Conservation (phyloP, 2,113 vertebrate species). For the Cephalopholis sonnerati region DNA sequence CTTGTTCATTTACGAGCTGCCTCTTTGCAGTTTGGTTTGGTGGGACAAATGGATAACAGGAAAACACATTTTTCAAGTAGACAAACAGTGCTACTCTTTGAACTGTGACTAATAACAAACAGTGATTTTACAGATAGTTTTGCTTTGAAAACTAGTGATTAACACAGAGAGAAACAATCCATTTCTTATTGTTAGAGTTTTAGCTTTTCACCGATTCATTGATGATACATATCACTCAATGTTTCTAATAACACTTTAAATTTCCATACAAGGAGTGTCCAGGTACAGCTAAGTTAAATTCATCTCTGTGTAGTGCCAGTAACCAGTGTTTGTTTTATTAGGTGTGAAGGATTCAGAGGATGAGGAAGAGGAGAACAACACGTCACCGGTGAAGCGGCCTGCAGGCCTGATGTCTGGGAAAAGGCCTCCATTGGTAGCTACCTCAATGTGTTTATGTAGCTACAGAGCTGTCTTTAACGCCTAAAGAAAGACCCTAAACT, state of each 20-base stretch:
- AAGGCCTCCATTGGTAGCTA: constrained; percentile 68
- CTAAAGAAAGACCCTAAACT: not conserved
- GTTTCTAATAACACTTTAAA: not conserved
- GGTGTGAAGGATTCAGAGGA: constrained; percentile 85
- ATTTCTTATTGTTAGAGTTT: not conserved
- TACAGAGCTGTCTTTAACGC: not conserved
- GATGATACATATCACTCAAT: not conserved
- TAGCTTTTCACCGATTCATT: not conserved
- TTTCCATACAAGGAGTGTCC: not conserved
- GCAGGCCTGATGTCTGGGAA: constrained; percentile 71
- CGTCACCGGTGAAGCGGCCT: constrained; percentile 84
- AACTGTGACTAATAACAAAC: not conserved
- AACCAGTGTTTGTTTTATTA: constrained; percentile 43
- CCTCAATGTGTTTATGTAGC: not conserved
- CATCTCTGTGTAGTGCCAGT: not conserved
- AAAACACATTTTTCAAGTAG: not conserved
- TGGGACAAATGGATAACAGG: not conserved
- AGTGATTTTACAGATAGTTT: not conserved
- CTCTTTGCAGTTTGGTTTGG: not conserved
- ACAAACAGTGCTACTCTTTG: not conserved
- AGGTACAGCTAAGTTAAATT: not conserved
- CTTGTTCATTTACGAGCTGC: not conserved
- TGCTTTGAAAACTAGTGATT: not conserved
- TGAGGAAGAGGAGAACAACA: constrained; percentile 86
- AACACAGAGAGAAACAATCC: not conserved